Evolutionary conservation across 2,797 vertebrate species (phyloP), one percentile per base, ranked within the genome.

Genomic region (Pipistrellus nathusii): DNA sequence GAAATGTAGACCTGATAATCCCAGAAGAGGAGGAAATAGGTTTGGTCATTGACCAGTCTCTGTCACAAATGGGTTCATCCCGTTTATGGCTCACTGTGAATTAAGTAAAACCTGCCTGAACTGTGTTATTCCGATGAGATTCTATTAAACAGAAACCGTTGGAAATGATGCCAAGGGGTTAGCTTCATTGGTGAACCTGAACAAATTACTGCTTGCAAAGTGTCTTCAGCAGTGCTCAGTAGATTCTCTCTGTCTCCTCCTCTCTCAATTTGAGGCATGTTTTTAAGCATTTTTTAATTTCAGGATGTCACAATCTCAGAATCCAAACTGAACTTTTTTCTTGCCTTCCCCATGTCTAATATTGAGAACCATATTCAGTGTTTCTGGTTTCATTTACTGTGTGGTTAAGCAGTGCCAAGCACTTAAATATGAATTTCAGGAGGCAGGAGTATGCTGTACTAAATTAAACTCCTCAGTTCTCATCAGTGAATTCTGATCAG

Each of bases 391-490:
- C 25, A 64, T 44, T 88, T 93, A 75, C 55, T 75, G 25, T 84
- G 35, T 95, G 57, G 73, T 25, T 90, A 73, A 92, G 53, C 59
- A 85, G 25, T 82, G 14, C 66, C 23, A 91, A 90, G 13, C 27
- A 66, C 38, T 94, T 94, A 82, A 91, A 88, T 92, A 80, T 83
- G 76, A 88, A 94, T 88, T 95, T 93, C 72, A 30, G 53, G 86
- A 95, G 64, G 38, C 48, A 89, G 88, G n/a, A 48, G 13, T 53
- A 32, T 87, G 51, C 71, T 88, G 27, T 75, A 59, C 66, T 95
- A 94, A 95, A 93, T 94, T 73, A 89, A 95, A 87, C 41, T 82
- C 82, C 11, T 35, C 72, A 51, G 35, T 85, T 78, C 13, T 46
- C 23, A 78, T 20, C 10, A 92, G 46, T 93, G 55, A 85, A 78